A percentile compares a stretch with the other conserved stretches of the same genome.
Conservation (phyloP, 2,797 vertebrate species). For the Clarias platycephalus region DNA sequence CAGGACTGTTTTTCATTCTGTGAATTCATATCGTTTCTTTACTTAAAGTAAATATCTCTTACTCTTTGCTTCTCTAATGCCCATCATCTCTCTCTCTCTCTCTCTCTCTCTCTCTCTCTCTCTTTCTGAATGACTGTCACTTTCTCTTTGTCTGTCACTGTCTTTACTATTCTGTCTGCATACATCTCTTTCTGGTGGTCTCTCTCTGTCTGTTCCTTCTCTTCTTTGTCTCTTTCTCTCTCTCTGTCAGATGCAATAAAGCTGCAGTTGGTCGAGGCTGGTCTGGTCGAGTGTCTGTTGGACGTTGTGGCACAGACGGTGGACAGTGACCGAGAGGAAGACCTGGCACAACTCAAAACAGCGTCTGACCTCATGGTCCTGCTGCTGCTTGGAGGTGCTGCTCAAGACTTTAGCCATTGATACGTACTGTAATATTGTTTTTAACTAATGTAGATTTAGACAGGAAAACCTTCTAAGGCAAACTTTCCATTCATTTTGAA, state of each 20-base stretch:
- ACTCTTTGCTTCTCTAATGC: too few species aligned
- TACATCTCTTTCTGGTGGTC: not conserved
- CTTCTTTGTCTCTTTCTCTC: not conserved
- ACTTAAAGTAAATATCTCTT: not conserved
- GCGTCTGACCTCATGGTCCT: conserved; percentile 97
- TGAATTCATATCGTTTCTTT: not conserved
- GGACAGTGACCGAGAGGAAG: conserved; percentile 91
- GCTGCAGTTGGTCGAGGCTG: conserved; percentile 95
- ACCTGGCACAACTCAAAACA: conserved; percentile 92
- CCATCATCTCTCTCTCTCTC: not conserved
- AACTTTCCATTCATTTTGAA: not conserved
- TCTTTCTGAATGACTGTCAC: not conserved
- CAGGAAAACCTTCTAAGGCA: not conserved
- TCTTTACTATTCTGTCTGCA: not conserved
- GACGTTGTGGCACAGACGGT: conserved; percentile 92
- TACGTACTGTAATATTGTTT: conserved; percentile 2
- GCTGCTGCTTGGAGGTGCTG: conserved; percentile 89
- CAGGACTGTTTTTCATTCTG: not conserved
- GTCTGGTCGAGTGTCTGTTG: conserved; percentile 93
- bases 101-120: not conserved
- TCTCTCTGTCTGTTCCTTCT: not conserved
- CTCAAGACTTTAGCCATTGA: not conserved
- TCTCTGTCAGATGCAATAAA: conserved; percentile 87
- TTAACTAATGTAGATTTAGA: not conserved
- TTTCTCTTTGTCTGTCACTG: not conserved